Evolutionary conservation across 2,797 vertebrate genomes (phyloP).

Genomic region (Phaenicophaeus curvirostris): DNA sequence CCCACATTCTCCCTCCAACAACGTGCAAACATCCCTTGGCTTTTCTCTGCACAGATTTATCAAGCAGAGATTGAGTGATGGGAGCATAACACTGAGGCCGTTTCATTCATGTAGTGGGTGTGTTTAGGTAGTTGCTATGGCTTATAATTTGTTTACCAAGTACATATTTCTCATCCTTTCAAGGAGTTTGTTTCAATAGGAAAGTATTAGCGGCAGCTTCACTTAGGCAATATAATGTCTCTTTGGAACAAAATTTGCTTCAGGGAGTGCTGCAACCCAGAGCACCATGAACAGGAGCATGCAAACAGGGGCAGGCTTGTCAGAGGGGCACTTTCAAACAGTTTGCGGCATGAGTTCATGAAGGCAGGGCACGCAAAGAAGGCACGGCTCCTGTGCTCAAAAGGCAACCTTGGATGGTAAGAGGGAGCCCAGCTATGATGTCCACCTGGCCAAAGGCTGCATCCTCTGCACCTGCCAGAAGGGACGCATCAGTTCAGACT

Average conservation of each 20-base stretch:
- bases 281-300: too few species aligned
- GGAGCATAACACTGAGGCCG: not conserved
- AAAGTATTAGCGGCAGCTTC: not conserved
- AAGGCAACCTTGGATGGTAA: too few species aligned
- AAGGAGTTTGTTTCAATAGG: not conserved
- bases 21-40: not conserved
- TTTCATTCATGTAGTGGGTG: not conserved
- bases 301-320: too few species aligned
- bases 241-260: not conserved
- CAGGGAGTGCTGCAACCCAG: too few species aligned
- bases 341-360: too few species aligned
- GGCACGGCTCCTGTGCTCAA: too few species aligned
- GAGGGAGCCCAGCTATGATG: too few species aligned
- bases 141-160: constrained; percentile 2
- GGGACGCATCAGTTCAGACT: too few species aligned
- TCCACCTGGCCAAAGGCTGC: too few species aligned
- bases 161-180: not conserved
- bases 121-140: not conserved
- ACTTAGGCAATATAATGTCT: not conserved
- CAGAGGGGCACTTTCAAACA: too few species aligned
- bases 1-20: not conserved
- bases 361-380: too few species aligned
- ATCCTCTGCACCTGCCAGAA: too few species aligned
- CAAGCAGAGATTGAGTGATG: not conserved
- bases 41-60: not conserved